A percentile compares a stretch with the other conserved stretches of the same genome.
These are phyloP conservation scores for Sebastes itinus DNA, from an alignment of 2,797 vertebrate genomes.

Conservation along the genomic window DNA sequence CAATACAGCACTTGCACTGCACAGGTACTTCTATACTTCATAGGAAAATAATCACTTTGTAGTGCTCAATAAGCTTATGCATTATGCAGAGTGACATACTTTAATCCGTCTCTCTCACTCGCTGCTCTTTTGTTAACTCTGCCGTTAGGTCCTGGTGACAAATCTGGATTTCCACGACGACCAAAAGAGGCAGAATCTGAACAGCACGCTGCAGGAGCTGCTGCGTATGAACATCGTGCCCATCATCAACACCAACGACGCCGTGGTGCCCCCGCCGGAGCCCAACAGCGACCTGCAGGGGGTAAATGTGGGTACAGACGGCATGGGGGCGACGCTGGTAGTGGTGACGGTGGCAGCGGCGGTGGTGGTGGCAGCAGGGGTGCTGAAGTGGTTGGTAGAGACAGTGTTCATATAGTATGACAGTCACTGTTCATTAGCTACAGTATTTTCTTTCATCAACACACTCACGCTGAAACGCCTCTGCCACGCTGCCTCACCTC, in stretches of 20 bases:
- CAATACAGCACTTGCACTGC: constrained; percentile 99
- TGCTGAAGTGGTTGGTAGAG: constrained; percentile 3
- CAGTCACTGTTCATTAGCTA: constrained; percentile 1
- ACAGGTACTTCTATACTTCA: constrained; percentile 80
- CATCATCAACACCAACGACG: constrained; percentile 98
- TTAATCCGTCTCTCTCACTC: background rate
- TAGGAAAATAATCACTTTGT: background rate
- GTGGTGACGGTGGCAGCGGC: constrained; percentile 27
- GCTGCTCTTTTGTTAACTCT: background rate
- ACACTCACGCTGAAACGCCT: background rate
- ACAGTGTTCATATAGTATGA: background rate
- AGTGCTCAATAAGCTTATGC: background rate
- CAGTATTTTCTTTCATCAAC: background rate
- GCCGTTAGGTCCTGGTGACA: constrained; percentile 92
- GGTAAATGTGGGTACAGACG: constrained; percentile 96
- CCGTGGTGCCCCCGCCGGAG: constrained; percentile 95
- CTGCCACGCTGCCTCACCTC: constrained; percentile 39
- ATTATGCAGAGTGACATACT: background rate
- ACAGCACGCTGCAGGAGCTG: constrained; percentile 94
- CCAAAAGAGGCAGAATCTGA: constrained; percentile 95
- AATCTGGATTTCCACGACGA: constrained; percentile 98
- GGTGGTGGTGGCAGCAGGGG: constrained; percentile 41
- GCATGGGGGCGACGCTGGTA: constrained; percentile 37
- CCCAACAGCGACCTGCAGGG: constrained; percentile 98
- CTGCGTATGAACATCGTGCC: constrained; percentile 98